Evolutionary conservation across 53 echinoderm and acorn worm genomes (phyloP).

Genomic region (Glandiceps talaboti): DNA sequence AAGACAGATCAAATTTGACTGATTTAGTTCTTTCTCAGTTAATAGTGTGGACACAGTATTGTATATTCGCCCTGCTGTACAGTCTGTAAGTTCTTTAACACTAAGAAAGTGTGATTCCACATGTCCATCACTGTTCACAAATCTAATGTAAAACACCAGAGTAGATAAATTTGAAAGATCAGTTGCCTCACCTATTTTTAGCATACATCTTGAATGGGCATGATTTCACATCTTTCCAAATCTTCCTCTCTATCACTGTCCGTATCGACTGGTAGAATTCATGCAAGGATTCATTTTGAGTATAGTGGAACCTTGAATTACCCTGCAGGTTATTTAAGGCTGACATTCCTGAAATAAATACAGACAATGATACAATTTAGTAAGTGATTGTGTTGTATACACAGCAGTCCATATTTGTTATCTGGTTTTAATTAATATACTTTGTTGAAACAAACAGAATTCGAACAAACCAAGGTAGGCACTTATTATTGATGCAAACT

Average conservation of each 20-base stretch:
- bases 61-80: not conserved
- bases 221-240: not conserved
- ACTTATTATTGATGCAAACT: too few species aligned
- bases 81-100: not conserved
- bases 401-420: not conserved
- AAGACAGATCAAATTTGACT: not conserved
- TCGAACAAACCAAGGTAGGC: too few species aligned
- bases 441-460: too few species aligned
- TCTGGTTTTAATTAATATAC: too few species aligned
- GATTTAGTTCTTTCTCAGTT: not conserved
- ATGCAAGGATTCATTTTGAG: not conserved
- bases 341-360: not conserved
- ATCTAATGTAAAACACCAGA: not conserved
- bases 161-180: not conserved
- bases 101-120: not conserved
- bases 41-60: not conserved
- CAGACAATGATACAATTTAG: not conserved
- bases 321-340: not conserved
- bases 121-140: not conserved
- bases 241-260: not conserved
- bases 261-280: not conserved
- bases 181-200: not conserved
- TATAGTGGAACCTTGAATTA: not conserved
- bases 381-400: not conserved
- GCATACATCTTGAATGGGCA: not conserved